Evolutionary conservation across 2,888 invertebrate species (phyloP).

Genomic region (Chalcosyrphus nemorum): DNA sequence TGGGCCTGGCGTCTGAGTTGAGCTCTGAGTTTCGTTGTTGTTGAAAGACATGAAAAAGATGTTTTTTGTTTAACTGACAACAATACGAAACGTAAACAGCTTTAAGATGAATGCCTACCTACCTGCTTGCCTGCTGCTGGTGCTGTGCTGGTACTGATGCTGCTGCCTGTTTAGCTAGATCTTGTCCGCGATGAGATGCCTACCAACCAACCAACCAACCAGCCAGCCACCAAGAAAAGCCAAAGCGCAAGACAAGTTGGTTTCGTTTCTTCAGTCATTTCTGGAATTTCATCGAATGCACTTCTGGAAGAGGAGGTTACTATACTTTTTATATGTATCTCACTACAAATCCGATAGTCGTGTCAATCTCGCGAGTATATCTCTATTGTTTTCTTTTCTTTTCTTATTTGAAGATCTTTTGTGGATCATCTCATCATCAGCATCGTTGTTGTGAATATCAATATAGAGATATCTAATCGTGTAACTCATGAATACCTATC

Average conservation of each 20-base stretch:
- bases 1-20: slow-evolving; percentile 48
- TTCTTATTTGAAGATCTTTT: slow-evolving; percentile 40
- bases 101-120: slow-evolving; percentile 69
- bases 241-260: slow-evolving; percentile 71
- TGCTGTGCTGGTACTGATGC: slow-evolving; percentile 22
- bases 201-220: slow-evolving; percentile 28
- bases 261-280: slow-evolving; percentile 72
- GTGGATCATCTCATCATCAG: slow-evolving; percentile 39
- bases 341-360: slow-evolving; percentile 8
- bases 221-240: slow-evolving; percentile 58
- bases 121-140: slow-evolving; percentile 54
- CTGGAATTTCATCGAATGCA: slow-evolving; percentile 73
- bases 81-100: slow-evolving; percentile 72
- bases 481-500: slow-evolving; percentile 32
- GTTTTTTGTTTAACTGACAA: slow-evolving; percentile 70
- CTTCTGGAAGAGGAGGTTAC: slow-evolving; percentile 57
- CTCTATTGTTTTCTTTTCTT: slow-evolving; percentile 36
- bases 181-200: slow-evolving; percentile 66
- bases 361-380: slow-evolving; percentile 23
- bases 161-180: slow-evolving; percentile 69
- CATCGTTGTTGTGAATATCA: slow-evolving; percentile 33
- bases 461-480: slow-evolving; percentile 22
- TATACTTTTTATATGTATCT: neutral
- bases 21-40: slow-evolving; percentile 55
- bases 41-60: slow-evolving; percentile 72